These are phyloP conservation scores for Amia ocellicauda DNA, from an alignment of 2,113 vertebrate genomes.

Conservation along the genomic window DNA sequence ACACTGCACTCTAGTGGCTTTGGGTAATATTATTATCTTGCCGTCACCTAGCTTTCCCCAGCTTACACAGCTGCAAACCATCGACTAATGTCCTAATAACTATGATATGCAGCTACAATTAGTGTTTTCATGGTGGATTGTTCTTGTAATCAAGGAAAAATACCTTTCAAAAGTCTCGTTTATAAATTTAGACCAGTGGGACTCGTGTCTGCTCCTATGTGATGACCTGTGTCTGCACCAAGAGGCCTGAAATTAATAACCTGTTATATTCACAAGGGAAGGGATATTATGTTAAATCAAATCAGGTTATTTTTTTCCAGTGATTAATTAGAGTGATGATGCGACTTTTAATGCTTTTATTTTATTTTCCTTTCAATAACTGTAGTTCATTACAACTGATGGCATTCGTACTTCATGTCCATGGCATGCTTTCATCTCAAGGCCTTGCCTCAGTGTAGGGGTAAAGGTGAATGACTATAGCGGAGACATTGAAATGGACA, in stretches of 20 bases:
- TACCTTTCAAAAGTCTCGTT: constrained; percentile 30
- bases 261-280: constrained; percentile 61
- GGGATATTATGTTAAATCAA: constrained; percentile 52
- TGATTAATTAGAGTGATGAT: constrained; percentile 60
- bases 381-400: constrained; percentile 42
- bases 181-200: constrained; percentile 48
- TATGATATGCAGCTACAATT: constrained; percentile 60
- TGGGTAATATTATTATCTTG: constrained; percentile 50
- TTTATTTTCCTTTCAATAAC: constrained; percentile 38
- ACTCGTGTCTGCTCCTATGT: constrained; percentile 24
- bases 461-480: constrained; percentile 20
- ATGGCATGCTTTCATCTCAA: constrained; percentile 26
- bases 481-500: constrained; percentile 26
- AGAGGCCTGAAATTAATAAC: constrained; percentile 57
- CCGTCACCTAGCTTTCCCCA: constrained; percentile 36
- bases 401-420: constrained; percentile 31
- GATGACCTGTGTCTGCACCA: constrained; percentile 23
- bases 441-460: constrained; percentile 19
- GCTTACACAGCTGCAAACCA: constrained; percentile 1
- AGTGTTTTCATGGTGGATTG: constrained; percentile 54
- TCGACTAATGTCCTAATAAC: constrained; percentile 2
- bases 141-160: constrained; percentile 57
- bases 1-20: constrained; percentile 80
- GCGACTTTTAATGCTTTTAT: constrained; percentile 48
- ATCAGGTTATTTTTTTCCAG: constrained; percentile 55